phyloP scores from a whole-genome alignment of 2,113 vertebrate species.

The Bolborhynchus lineola region DNA sequence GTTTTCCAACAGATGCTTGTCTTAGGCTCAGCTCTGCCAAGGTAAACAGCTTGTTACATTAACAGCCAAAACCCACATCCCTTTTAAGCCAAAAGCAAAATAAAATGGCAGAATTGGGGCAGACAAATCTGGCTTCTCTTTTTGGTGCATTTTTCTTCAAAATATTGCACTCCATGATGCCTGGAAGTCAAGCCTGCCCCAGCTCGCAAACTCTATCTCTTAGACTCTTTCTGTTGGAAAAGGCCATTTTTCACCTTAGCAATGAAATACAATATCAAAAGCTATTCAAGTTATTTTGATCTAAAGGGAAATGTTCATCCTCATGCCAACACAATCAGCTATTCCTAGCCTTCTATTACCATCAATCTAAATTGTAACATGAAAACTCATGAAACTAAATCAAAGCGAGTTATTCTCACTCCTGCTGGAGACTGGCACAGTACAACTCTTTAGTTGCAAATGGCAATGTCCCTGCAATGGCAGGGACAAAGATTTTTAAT shows the following conservation, averaged over 20 bases:
- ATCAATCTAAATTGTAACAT: neutral
- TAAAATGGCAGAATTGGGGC: neutral
- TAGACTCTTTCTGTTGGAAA: neutral
- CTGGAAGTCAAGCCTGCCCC: neutral
- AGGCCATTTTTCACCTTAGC: neutral
- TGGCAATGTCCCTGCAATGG: neutral
- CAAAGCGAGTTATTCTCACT: conserved; percentile 16
- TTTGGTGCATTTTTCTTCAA: neutral
- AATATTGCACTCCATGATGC: neutral
- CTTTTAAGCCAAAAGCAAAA: conserved; percentile 4
- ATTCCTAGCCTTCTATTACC: neutral
- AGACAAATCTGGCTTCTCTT: neutral
- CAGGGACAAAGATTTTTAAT: conserved; percentile 3
- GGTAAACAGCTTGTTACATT: conserved; percentile 41
- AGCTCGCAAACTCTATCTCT: neutral
- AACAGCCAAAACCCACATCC: conserved; percentile 15
- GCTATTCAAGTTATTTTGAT: conserved; percentile 10
- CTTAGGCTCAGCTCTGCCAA: conserved; percentile 20
- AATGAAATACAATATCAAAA: neutral
- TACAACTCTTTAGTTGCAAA: neutral
- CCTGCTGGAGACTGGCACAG: neutral
- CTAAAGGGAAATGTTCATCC: conserved; percentile 2
- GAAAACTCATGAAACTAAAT: neutral
- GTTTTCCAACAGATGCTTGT: conserved; percentile 5
- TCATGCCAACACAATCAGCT: conserved; percentile 12